Conservation (phyloP, 2,113 vertebrate species). For the Paradoxurus hermaphroditus region DNA sequence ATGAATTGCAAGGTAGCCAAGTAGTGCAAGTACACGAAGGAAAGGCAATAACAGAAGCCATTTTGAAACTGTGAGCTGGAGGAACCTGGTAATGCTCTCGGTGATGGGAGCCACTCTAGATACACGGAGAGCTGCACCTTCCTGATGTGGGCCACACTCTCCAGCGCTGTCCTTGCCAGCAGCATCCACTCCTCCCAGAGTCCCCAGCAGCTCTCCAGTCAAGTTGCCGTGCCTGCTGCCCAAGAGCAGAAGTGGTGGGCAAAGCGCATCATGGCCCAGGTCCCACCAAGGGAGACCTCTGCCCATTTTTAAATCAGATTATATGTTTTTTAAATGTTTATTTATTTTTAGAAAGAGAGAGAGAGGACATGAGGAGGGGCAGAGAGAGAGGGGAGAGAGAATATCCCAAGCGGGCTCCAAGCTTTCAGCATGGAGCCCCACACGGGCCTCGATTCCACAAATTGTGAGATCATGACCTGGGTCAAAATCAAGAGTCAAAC, state of each 20-base stretch:
- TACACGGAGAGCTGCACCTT: neutral
- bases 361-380: too few species aligned
- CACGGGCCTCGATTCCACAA: too few species aligned
- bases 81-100: neutral
- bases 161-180: neutral
- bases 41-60: conserved; percentile 95
- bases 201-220: neutral
- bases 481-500: too few species aligned
- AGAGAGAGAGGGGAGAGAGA: too few species aligned
- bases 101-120: neutral
- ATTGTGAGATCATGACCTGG: too few species aligned
- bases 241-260: neutral
- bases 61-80: conserved; percentile 89
- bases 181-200: neutral
- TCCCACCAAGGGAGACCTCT: neutral
- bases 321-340: too few species aligned
- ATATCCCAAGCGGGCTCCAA: too few species aligned
- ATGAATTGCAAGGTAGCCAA: conserved; percentile 95
- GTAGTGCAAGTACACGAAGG: conserved; percentile 92
- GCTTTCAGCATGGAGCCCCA: too few species aligned
- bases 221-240: neutral
- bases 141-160: neutral
- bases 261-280: neutral
- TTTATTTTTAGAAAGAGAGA: too few species aligned
- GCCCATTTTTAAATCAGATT: neutral